Evolutionary conservation across 2,888 invertebrate species (phyloP).

Genomic region (Parapristionchus giblindavisi): DNA sequence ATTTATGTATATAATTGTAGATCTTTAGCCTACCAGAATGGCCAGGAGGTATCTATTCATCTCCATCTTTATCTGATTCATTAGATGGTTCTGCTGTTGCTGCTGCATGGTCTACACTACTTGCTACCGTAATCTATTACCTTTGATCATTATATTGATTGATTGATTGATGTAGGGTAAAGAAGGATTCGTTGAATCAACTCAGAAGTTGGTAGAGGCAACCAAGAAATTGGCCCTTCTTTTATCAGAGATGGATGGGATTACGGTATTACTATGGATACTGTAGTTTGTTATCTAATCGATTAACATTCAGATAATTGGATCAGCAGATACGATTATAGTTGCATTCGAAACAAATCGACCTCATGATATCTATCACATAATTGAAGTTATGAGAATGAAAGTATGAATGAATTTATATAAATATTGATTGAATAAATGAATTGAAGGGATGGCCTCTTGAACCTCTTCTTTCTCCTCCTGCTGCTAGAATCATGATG

Average conservation of each 20-base stretch:
- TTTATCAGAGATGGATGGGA: constrained; percentile 10
- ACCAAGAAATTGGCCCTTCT: constrained; percentile 1
- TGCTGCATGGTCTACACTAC: constrained; percentile 64
- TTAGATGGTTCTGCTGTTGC: constrained; percentile 74
- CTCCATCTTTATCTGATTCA: constrained; percentile 21
- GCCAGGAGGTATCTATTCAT: constrained; percentile 28
- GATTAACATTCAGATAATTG: not conserved
- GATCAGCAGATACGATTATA: constrained; percentile 14
- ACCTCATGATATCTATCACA: constrained; percentile 11
- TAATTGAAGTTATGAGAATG: constrained; percentile 19
- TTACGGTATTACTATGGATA: not conserved
- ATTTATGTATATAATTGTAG: not conserved
- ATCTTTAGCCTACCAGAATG: not conserved
- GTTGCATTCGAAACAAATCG: constrained; percentile 24
- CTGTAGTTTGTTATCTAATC: not conserved
- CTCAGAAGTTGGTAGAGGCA: constrained; percentile 9
- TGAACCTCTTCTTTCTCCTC: constrained; percentile 48
- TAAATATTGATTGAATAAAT: not conserved
- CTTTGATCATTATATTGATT: not conserved
- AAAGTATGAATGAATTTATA: not conserved
- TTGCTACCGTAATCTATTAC: constrained; percentile 36
- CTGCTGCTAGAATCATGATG: constrained; percentile 48
- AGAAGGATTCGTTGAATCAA: constrained; percentile 14
- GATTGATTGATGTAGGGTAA: not conserved
- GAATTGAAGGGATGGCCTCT: constrained; percentile 53